Percentiles rank a stretch among this genome's conserved stretches.
Evolutionary conservation across 2,888 invertebrate genomes (phyloP).

Genomic region (Pyrochroa serraticornis): DNA sequence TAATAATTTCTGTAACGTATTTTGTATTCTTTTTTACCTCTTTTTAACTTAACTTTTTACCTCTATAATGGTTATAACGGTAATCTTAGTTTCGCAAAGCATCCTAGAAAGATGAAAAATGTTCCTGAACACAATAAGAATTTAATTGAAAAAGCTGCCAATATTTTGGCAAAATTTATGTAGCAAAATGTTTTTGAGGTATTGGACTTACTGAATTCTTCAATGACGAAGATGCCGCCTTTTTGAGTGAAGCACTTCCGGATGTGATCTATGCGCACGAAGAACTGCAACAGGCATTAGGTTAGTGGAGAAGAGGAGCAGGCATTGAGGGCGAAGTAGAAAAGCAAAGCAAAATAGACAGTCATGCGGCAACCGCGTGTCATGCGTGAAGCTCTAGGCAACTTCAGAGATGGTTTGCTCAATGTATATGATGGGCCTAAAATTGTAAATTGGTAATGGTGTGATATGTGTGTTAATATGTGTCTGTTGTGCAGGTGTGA

Average conservation of each 20-base stretch:
- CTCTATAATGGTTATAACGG: too few relatives aligned
- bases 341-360: conserved; percentile 29
- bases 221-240: conserved; percentile 98
- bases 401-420: conserved; percentile 66
- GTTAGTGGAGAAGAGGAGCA: conserved; percentile 22
- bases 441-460: conserved; percentile 38
- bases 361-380: conserved; percentile 33
- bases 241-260: conserved; percentile 99
- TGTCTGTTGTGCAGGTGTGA: conserved; percentile 43
- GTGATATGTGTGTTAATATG: conserved; percentile 44
- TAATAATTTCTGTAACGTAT: too few relatives aligned
- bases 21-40: too few relatives aligned
- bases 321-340: neutral
- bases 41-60: too few relatives aligned
- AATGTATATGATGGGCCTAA: conserved; percentile 54
- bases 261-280: conserved; percentile 98
- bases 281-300: conserved; percentile 83
- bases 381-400: conserved; percentile 59
- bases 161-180: too few relatives aligned
- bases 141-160: too few relatives aligned
- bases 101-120: too few relatives aligned
- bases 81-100: too few relatives aligned
- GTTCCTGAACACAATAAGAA: too few relatives aligned
- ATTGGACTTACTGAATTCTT: conserved; percentile 99
- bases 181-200: too few relatives aligned